phyloP scores from a whole-genome alignment of 2,888 invertebrate species.

The Vanessa cardui region DNA sequence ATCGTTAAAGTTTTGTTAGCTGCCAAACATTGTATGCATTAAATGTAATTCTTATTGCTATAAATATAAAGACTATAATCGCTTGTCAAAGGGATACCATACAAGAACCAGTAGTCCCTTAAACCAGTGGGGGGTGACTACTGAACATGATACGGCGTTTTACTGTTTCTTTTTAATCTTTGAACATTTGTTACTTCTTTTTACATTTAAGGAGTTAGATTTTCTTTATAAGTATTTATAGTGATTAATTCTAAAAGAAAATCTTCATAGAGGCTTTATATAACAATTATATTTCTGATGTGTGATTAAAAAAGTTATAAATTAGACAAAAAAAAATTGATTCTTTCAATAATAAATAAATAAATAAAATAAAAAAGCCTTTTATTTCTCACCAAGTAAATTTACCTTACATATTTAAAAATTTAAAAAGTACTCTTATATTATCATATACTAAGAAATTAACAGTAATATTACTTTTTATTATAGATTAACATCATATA shows the following conservation, averaged over 20 bases:
- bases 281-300: no score
- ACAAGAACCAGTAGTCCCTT: conserved; percentile 11
- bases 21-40: background rate
- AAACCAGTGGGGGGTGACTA: conserved; percentile 49
- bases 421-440: no score
- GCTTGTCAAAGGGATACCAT: conserved; percentile 8
- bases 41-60: conserved; percentile 12
- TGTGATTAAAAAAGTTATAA: background rate
- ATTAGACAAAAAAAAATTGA: background rate
- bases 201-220: background rate
- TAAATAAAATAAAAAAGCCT: no score
- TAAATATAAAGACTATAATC: conserved; percentile 31
- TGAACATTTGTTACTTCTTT: background rate
- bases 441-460: no score
- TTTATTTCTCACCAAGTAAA: no score
- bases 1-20: conserved; percentile 31
- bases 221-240: background rate
- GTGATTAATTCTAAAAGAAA: no score
- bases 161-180: conserved; percentile 14
- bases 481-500: no score
- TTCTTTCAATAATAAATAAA: no score
- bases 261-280: no score
- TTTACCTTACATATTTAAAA: no score
- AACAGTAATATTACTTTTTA: no score
- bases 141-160: conserved; percentile 30